Evolutionary conservation across 2,113 vertebrate species (phyloP).

Genomic region (Rutilus rutilus): DNA sequence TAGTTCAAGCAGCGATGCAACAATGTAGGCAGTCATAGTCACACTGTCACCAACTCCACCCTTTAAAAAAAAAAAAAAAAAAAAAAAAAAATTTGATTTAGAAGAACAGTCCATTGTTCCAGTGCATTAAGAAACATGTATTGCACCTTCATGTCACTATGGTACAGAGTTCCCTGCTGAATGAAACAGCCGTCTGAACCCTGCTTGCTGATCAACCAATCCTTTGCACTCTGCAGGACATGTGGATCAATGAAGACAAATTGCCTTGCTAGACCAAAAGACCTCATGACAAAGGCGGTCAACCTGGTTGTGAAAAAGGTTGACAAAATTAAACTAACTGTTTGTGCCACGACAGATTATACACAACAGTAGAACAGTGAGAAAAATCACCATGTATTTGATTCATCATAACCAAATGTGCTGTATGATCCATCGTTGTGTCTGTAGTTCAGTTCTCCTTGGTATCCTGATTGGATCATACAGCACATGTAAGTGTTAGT

Average conservation of each 20-base stretch:
- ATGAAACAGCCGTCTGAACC: conserved; percentile 76
- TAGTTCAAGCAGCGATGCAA: conserved; percentile 75
- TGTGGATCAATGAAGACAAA: conserved; percentile 32
- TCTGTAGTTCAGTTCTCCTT: conserved; percentile 85
- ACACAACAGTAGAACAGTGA: no score
- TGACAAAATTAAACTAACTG: no score
- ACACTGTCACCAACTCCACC: conserved; percentile 80
- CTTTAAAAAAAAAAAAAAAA: conserved; percentile 61
- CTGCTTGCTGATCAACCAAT: conserved; percentile 76
- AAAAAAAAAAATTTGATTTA: background rate
- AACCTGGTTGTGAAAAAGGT: conserved; percentile 70
- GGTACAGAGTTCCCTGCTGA: conserved; percentile 74
- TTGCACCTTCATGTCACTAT: conserved; percentile 79
- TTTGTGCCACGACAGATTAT: background rate
- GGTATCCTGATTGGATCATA: conserved; percentile 77
- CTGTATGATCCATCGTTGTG: conserved; percentile 63
- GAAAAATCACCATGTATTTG: conserved; percentile 89
- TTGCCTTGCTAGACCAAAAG: conserved; percentile 56
- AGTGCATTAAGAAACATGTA: no score
- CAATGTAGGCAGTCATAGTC: conserved; percentile 78
- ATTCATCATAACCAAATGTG: conserved; percentile 76
- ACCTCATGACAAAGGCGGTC: conserved; percentile 80
- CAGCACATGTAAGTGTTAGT: no score
- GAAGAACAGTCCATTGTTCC: no score
- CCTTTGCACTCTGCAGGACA: conserved; percentile 36